A percentile compares a stretch with the other conserved stretches of the same genome.
Evolutionary conservation across 2,113 vertebrate species (phyloP).

Genomic region (Engystomops pustulosus): DNA sequence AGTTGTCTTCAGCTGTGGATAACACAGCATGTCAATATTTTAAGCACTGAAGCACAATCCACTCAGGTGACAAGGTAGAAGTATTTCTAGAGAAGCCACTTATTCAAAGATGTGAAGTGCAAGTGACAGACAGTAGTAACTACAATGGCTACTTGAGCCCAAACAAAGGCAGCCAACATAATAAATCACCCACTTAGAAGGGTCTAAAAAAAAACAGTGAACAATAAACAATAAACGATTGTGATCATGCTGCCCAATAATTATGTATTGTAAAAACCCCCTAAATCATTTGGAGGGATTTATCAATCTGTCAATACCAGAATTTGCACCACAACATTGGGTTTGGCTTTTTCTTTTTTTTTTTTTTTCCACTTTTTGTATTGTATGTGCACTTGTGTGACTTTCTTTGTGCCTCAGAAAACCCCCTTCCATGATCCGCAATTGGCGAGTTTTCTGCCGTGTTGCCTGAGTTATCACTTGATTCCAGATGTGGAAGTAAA

Average conservation of each 20-base stretch:
- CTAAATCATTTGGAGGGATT: no score
- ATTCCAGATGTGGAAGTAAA: no score
- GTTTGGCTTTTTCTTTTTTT: no score
- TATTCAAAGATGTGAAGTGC: not conserved
- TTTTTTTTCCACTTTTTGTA: no score
- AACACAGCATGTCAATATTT: constrained; percentile 11
- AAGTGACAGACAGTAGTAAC: not conserved
- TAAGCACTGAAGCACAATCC: not conserved
- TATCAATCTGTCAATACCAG: no score
- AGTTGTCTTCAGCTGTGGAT: not conserved
- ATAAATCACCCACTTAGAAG: not conserved
- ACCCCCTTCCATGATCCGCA: no score
- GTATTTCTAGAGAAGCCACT: constrained; percentile 1
- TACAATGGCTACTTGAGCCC: not conserved
- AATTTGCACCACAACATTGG: no score
- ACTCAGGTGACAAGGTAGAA: constrained; percentile 1
- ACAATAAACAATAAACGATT: not conserved
- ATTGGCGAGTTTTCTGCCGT: no score
- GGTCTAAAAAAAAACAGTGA: not conserved
- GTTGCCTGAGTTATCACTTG: no score
- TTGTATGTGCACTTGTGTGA: no score
- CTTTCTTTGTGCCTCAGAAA: no score
- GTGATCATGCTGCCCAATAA: not conserved
- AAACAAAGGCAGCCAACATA: not conserved
- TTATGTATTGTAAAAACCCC: not conserved